Percentiles rank a stretch among this genome's conserved stretches.
Evolutionary conservation across 2,797 vertebrate species (phyloP).

Genomic region (Mormyrops attenuatus): DNA sequence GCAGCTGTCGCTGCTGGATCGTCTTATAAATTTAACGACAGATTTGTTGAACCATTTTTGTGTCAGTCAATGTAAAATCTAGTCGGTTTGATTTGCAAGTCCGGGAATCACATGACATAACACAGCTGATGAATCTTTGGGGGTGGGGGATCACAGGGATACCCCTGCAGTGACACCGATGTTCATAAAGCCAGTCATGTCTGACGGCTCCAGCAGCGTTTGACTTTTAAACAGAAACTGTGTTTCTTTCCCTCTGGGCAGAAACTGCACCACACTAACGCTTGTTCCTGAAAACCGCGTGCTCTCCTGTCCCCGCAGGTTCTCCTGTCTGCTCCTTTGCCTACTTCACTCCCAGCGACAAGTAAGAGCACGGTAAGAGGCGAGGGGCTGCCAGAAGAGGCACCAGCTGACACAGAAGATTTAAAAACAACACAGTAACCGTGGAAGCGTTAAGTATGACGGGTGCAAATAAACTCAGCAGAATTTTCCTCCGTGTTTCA

Average conservation of each 20-base stretch:
- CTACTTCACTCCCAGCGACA: not conserved
- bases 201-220: not conserved
- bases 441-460: not conserved
- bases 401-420: not conserved
- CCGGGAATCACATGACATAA: not conserved
- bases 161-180: not conserved
- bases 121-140: not conserved
- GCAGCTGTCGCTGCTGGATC: not conserved
- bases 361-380: not conserved
- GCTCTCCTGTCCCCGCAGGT: not conserved
- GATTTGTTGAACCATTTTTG: not conserved
- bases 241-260: not conserved
- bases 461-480: not conserved
- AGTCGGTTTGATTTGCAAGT: not conserved
- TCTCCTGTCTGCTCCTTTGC: not conserved
- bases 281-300: not conserved
- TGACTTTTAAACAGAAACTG: not conserved
- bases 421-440: not conserved
- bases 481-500: not conserved
- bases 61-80: not conserved
- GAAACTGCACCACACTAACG: not conserved
- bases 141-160: not conserved
- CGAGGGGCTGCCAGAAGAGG: not conserved
- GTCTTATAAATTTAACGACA: not conserved
- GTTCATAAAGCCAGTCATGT: not conserved